phyloP scores from a whole-genome alignment of 2,797 vertebrate genomes.

The Morus bassanus region DNA sequence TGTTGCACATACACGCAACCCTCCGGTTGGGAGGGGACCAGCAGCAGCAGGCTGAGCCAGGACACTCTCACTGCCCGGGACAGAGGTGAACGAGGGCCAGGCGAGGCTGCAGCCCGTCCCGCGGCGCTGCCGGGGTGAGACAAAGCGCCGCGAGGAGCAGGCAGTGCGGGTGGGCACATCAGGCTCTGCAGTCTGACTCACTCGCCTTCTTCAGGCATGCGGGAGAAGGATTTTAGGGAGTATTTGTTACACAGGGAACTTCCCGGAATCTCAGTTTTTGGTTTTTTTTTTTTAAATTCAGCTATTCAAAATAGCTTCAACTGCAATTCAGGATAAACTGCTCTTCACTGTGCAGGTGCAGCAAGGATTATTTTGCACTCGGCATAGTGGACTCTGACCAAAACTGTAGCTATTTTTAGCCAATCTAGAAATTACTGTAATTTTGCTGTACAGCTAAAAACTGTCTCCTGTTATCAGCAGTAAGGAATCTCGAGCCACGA shows the following conservation, averaged over 20 bases:
- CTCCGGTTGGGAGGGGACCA: neutral
- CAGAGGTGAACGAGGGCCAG: too few relatives aligned
- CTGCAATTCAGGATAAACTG: neutral
- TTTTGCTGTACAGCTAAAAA: neutral
- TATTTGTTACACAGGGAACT: neutral
- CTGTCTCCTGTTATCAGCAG: neutral
- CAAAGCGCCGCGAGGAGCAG: neutral
- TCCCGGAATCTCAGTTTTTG: neutral
- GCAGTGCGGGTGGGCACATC: rapidly evolving
- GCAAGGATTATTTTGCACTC: neutral
- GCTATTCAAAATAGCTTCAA: neutral
- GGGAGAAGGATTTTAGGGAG: neutral
- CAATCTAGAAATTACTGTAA: neutral
- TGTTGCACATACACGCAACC: neutral
- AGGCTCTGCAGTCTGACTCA: neutral
- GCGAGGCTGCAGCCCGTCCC: neutral
- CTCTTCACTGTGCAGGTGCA: neutral
- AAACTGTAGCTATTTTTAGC: neutral
- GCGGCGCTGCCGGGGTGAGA: neutral
- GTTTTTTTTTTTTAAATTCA: neutral
- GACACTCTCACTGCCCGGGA: neutral
- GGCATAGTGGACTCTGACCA: neutral
- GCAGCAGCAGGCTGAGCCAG: neutral
- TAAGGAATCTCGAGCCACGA: neutral
- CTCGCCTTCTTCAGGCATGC: rapidly evolving